phyloP scores from a whole-genome alignment of 2,113 vertebrate species.

The Nycticorax nycticorax region DNA sequence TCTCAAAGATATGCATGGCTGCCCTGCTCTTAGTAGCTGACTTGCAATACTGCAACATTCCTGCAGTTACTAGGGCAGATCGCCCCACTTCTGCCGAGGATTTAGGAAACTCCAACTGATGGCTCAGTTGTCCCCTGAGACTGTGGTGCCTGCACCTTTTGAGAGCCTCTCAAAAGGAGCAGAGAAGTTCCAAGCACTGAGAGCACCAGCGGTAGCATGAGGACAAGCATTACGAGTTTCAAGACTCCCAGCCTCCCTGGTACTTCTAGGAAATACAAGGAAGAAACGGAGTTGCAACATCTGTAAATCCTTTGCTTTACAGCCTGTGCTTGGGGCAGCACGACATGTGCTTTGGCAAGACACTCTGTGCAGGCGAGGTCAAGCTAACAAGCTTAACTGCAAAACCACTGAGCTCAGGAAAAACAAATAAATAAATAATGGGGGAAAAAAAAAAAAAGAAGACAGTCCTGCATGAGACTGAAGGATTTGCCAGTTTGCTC shows the following conservation, averaged over 20 bases:
- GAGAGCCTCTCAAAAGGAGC: background rate
- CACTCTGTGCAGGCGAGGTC: constrained; percentile 6
- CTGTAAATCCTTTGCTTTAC: constrained; percentile 21
- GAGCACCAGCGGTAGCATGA: background rate
- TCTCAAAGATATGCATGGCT: background rate
- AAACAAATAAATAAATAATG: background rate
- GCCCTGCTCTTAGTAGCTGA: background rate
- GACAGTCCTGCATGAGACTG: background rate
- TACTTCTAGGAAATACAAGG: constrained; percentile 43
- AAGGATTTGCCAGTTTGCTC: background rate
- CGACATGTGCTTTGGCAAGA: constrained; percentile 65
- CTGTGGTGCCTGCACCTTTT: background rate
- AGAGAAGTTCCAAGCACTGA: background rate
- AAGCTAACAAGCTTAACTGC: constrained; percentile 7
- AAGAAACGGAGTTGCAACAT: constrained; percentile 54
- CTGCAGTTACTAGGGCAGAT: background rate
- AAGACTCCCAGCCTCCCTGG: background rate
- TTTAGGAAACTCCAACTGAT: background rate
- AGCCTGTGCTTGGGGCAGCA: constrained; percentile 49
- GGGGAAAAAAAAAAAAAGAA: background rate
- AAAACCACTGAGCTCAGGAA: constrained; percentile 47
- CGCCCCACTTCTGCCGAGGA: background rate
- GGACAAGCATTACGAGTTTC: background rate
- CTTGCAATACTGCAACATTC: background rate
- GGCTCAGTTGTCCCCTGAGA: background rate